Evolutionary conservation across 1,140 invertebrate species (phyloP), one percentile per base, ranked within the genome.

Genomic region (Drosophila kepulauana): DNA sequence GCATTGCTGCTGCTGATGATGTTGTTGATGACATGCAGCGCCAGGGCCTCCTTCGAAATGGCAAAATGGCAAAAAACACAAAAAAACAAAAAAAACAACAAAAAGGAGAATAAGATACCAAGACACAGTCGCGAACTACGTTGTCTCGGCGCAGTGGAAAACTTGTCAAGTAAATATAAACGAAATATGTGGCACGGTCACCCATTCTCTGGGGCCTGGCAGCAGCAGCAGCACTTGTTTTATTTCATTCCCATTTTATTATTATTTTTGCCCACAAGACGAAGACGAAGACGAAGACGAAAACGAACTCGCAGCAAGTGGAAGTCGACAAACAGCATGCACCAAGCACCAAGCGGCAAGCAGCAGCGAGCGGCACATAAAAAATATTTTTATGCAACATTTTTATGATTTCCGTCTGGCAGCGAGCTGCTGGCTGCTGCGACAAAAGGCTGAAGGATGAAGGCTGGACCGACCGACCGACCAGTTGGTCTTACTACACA

Each of bases 81-180:
- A 33, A 33, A 59, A 67, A 67, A 82, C 63, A 57, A 25, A 67
- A 67, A 82, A 66, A 57, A 25, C 20, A 25, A 25, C 20, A 25
- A 25, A 25, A 25, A 25, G 16, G 16, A 20, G 20, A 25, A 25
- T 25, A 25, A 79, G 46, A 65, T 49, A 68, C 66, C 38, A 62
- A 61, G 66, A 56, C 15, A 52, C 25, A 68, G 25, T 67, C 35
- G 45, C 41, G n/a, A 58, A 58, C 33, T 20, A 43, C 52, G 52
- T 25, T 41, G 62, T 54, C 62, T 74, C 78, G 81, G 72, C 82
- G 81, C 81, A 85, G 78, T 87, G 85, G 75, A 81, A 87, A 89
- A 89, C 78, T 89, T 89, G 85, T 89, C 85, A 89, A 89, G 85
- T 89, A 89, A 89, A 89, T 89, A 89, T 81, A 89, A 89, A 85